A percentile compares a stretch with the other conserved stretches of the same genome.
Conservation (phyloP, 2,797 vertebrate species). For the Naso thynnoides region DNA sequence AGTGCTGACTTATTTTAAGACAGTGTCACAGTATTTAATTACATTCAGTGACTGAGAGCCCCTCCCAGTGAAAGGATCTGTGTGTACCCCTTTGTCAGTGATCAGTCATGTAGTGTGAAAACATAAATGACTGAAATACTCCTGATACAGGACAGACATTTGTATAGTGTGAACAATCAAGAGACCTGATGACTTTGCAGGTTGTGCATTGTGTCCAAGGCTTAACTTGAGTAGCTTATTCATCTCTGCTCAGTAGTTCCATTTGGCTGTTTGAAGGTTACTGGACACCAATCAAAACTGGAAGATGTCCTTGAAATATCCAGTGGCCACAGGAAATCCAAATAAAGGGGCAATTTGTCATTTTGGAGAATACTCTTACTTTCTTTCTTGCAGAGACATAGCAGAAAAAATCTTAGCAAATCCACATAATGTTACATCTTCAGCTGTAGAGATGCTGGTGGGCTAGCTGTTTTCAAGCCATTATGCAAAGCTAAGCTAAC, state of each 20-base stretch:
- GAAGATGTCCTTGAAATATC: neutral
- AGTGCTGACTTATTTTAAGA: too few relatives aligned
- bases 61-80: too few relatives aligned
- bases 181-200: too few relatives aligned
- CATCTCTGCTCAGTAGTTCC: neutral
- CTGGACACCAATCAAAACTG: neutral
- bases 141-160: too few relatives aligned
- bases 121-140: too few relatives aligned
- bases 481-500: neutral
- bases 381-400: neutral
- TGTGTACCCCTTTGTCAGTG: too few relatives aligned
- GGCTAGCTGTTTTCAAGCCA: neutral
- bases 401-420: neutral
- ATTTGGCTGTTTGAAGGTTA: neutral
- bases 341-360: too few relatives aligned
- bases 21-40: too few relatives aligned
- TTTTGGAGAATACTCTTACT: neutral
- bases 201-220: too few relatives aligned
- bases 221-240: neutral
- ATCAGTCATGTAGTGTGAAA: too few relatives aligned
- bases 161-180: too few relatives aligned
- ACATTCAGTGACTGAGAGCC: too few relatives aligned
- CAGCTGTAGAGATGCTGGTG: neutral
- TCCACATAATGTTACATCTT: neutral
- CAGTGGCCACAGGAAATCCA: neutral